These are phyloP conservation scores for Leucophenga maculata DNA, from an alignment of 2,888 invertebrate genomes.

Conservation along the genomic window DNA sequence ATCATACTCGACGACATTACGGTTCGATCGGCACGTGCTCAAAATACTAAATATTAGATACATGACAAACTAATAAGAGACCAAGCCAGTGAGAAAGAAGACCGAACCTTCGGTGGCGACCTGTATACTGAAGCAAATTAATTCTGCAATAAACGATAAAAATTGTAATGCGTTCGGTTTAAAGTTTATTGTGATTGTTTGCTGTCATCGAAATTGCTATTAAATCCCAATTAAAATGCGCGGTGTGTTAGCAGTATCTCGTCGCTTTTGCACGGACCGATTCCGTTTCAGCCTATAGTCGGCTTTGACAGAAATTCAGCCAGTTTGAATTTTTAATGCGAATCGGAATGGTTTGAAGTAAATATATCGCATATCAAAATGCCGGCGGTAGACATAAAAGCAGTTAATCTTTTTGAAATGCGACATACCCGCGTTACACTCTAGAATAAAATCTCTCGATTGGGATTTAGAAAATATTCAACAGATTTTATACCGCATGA, in stretches of 20 bases:
- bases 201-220: constrained; percentile 63
- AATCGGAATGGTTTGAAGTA: too few relatives aligned
- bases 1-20: too few relatives aligned
- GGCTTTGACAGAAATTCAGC: too few relatives aligned
- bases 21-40: constrained; percentile 48
- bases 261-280: too few relatives aligned
- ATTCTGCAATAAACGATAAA: background rate
- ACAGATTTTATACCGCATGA: too few relatives aligned
- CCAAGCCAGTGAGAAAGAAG: constrained; percentile 11
- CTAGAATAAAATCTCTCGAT: too few relatives aligned
- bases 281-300: too few relatives aligned
- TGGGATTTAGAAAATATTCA: too few relatives aligned
- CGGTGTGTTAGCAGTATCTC: constrained; percentile 51
- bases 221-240: constrained; percentile 67
- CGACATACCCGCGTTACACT: too few relatives aligned
- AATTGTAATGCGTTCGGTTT: constrained; percentile 4
- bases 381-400: background rate
- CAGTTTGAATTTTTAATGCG: constrained; percentile 40
- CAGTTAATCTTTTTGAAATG: too few relatives aligned
- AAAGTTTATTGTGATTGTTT: constrained; percentile 65
- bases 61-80: background rate
- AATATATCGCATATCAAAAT: background rate
- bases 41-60: constrained; percentile 46
- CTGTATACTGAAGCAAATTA: constrained; percentile 1
- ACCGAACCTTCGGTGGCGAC: too few relatives aligned